A percentile compares a stretch with the other conserved stretches of the same genome.
Evolutionary conservation across 2,888 invertebrate genomes (phyloP).

Genomic region (Drosophila stalkeri): DNA sequence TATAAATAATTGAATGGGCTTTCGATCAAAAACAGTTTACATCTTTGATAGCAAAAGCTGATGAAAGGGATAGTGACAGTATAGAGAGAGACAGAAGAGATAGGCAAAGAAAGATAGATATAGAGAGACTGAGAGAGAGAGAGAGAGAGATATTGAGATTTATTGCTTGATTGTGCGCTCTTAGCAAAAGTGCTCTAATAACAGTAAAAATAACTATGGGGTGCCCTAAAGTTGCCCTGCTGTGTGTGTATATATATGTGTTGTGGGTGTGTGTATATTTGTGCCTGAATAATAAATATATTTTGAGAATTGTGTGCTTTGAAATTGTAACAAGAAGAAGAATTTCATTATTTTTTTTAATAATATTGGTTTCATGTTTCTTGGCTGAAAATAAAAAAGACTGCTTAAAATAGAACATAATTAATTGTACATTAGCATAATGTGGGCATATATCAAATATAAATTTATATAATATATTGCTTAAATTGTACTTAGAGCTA

Average conservation of each 20-base stretch:
- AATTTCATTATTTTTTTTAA: not conserved
- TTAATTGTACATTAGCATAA: slow-evolving; percentile 53
- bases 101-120: slow-evolving; percentile 1
- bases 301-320: slow-evolving; percentile 44
- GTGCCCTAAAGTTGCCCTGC: slow-evolving; percentile 64
- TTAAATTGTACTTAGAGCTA: slow-evolving; percentile 59
- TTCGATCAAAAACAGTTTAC: slow-evolving; percentile 5
- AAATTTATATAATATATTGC: slow-evolving; percentile 14
- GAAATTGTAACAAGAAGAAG: slow-evolving; percentile 34
- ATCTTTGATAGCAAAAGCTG: slow-evolving; percentile 43
- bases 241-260: slow-evolving; percentile 29
- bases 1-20: slow-evolving; percentile 18
- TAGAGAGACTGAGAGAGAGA: slow-evolving; percentile 12
- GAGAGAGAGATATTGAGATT: slow-evolving; percentile 19
- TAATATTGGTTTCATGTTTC: slow-evolving; percentile 30
- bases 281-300: slow-evolving; percentile 9
- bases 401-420: slow-evolving; percentile 66
- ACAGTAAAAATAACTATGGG: slow-evolving; percentile 47
- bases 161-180: slow-evolving; percentile 71
- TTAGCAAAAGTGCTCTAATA: slow-evolving; percentile 69
- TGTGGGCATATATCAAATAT: slow-evolving; percentile 44
- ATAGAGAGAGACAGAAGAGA: slow-evolving; percentile 15
- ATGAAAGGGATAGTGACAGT: slow-evolving; percentile 30
- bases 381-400: slow-evolving; percentile 71
- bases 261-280: slow-evolving; percentile 15